These are phyloP conservation scores for Dendroctonus ponderosae DNA, from an alignment of 1,140 invertebrate species.

Conservation along the genomic window DNA sequence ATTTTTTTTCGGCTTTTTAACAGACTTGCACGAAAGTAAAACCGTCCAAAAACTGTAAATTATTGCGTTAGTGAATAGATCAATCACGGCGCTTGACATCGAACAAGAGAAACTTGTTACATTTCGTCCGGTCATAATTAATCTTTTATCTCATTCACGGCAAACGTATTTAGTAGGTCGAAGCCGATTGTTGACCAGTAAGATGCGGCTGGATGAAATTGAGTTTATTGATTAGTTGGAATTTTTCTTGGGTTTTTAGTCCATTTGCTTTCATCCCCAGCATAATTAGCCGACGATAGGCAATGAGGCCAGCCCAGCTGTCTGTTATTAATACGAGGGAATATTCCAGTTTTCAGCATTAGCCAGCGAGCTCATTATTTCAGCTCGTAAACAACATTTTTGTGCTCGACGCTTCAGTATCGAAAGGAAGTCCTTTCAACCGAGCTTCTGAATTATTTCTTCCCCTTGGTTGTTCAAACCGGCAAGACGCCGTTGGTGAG, in stretches of 20 bases:
- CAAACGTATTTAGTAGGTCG: background rate
- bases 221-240: background rate
- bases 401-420: constrained; percentile 1
- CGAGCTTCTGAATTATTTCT: constrained; percentile 32
- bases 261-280: too few relatives aligned
- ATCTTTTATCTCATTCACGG: constrained; percentile 6
- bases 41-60: constrained; percentile 1
- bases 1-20: background rate
- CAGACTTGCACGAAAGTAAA: background rate
- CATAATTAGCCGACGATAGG: too few relatives aligned
- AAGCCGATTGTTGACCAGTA: background rate
- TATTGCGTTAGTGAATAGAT: constrained; percentile 4
- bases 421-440: constrained; percentile 24
- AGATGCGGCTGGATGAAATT: background rate
- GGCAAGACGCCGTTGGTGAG: constrained; percentile 28
- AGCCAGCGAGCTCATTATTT: constrained; percentile 9
- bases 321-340: background rate
- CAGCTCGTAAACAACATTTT: constrained; percentile 18
- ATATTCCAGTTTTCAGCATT: background rate
- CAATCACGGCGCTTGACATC: background rate
- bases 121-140: constrained; percentile 1
- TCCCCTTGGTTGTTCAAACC: constrained; percentile 21
- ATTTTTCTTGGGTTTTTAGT: background rate
- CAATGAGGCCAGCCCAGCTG: background rate
- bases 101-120: constrained; percentile 5